Evolutionary conservation across 37 sponge, comb jelly and placozoan genomes (phyloP), one percentile per base, ranked within the genome.

Genomic region (Corticium candelabrum): DNA sequence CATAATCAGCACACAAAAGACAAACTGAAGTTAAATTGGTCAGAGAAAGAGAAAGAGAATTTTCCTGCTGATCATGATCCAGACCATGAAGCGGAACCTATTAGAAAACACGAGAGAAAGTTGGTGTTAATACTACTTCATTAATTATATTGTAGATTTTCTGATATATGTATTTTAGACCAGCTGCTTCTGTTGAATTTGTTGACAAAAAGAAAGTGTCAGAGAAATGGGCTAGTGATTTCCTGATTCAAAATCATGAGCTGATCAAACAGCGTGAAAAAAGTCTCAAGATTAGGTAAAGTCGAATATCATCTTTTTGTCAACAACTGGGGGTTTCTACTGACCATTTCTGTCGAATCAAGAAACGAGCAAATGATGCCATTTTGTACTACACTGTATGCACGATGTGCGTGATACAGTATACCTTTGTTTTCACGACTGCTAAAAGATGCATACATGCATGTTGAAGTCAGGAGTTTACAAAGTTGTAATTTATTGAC

Each of bases 1-100:
- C 31, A 29, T 32, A 4, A 70, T 4, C 29, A 70, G 73, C 36
- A 70, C 29, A 29, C 5, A 32, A 34, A 7, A 15, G 73, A 34
- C 31, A 4, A 15, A 29, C 73, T 35, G 31, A 4, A 5, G 29
- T 50, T 50, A 21, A 50, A 50, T 50, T 21, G 11, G 21, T 4
- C 7, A 35, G 73, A 70, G 4, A 15, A 70, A 15, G 21, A 7
- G 5, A 34, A 4, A 32, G 73, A 70, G 5, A 15, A 70, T 15
- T 70, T 35, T 70, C 73, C 73, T 7, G 5, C 4, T 29, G 73
- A 70, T 15, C 73, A 70, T 34, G 73, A 70, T 70, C 36, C 36
- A 7, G 73, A 70, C 36, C 73, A 70, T 34, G 73, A 70, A 70
- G 73, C 73, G 5, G 73, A 70, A 32, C 5, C 73, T 35, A 70